These are phyloP conservation scores for Lottia gigantea DNA, from an alignment of 2,888 invertebrate genomes.

Conservation along the genomic window DNA sequence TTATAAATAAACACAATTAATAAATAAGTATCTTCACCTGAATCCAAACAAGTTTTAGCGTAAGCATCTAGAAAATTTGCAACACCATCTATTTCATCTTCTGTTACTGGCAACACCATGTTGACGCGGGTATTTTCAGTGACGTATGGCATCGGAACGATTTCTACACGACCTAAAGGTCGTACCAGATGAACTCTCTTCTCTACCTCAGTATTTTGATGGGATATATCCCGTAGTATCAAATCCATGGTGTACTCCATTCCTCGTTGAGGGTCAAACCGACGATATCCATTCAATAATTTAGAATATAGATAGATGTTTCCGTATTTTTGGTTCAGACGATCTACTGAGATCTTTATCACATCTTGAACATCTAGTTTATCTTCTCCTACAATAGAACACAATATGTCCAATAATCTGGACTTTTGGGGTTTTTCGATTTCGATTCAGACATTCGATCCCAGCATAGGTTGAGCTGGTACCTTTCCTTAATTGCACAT, in stretches of 20 bases:
- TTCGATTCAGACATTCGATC: too few species aligned
- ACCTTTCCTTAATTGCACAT: too few species aligned
- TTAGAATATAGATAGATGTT: slow-evolving; percentile 67
- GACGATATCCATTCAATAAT: slow-evolving; percentile 77
- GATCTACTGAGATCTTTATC: slow-evolving; percentile 52
- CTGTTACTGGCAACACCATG: slow-evolving; percentile 79
- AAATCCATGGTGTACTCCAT: slow-evolving; percentile 85
- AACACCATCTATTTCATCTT: slow-evolving; percentile 71
- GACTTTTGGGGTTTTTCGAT: too few species aligned
- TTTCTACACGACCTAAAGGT: slow-evolving; percentile 85
- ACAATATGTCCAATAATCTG: not conserved
- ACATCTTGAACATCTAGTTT: slow-evolving; percentile 78
- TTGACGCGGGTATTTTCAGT: slow-evolving; percentile 89
- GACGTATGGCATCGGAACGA: slow-evolving; percentile 93
- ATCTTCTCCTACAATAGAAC: slow-evolving; percentile 68
- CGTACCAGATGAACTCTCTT: slow-evolving; percentile 83
- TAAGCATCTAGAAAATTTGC: slow-evolving; percentile 80
- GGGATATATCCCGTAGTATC: slow-evolving; percentile 46
- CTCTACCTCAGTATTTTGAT: slow-evolving; percentile 36
- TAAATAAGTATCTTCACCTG: slow-evolving; percentile 82
- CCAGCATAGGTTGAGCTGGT: too few species aligned
- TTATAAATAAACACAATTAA: slow-evolving; percentile 76
- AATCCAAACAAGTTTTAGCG: slow-evolving; percentile 78
- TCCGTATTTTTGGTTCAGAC: slow-evolving; percentile 53
- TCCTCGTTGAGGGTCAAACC: slow-evolving; percentile 85